Evolutionary conservation across 1,140 invertebrate genomes (phyloP).

Genomic region (Rhagoletis pomonella): DNA sequence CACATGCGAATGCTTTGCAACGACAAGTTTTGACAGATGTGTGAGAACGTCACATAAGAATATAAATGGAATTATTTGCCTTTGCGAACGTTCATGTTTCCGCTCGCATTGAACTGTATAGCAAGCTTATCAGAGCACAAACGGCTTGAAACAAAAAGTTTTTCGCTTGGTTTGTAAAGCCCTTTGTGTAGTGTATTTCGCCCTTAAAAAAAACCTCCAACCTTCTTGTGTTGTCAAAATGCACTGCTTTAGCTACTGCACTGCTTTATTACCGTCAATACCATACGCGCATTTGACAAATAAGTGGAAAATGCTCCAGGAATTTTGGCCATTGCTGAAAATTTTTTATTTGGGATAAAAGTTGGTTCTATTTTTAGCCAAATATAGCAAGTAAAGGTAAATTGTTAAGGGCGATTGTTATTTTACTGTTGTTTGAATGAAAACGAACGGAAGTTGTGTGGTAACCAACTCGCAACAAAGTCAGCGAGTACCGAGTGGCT

Average conservation of each 20-base stretch:
- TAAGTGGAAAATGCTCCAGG: neutral
- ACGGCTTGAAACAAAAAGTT: no score
- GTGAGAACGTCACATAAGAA: no score
- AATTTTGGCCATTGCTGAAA: neutral
- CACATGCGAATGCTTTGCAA: no score
- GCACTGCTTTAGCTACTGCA: neutral
- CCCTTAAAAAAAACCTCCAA: no score
- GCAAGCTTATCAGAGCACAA: no score
- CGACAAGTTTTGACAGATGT: no score
- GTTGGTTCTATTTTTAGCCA: neutral
- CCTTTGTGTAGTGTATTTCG: no score
- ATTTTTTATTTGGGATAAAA: conserved; percentile 9
- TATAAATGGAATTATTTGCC: no score
- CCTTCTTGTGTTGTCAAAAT: neutral
- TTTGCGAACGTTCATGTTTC: no score
- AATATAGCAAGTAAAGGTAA: neutral
- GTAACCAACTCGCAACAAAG: conserved; percentile 52
- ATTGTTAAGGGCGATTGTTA: neutral
- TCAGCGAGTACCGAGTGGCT: conserved; percentile 46
- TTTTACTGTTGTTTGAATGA: conserved; percentile 20
- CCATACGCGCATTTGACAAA: conserved; percentile 45
- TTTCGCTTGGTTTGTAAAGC: no score
- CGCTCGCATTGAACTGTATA: no score
- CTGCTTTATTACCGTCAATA: neutral
- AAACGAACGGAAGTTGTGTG: conserved; percentile 52